phyloP scores from a whole-genome alignment of 2,797 vertebrate genomes.

The Mormyrops attenuatus region DNA sequence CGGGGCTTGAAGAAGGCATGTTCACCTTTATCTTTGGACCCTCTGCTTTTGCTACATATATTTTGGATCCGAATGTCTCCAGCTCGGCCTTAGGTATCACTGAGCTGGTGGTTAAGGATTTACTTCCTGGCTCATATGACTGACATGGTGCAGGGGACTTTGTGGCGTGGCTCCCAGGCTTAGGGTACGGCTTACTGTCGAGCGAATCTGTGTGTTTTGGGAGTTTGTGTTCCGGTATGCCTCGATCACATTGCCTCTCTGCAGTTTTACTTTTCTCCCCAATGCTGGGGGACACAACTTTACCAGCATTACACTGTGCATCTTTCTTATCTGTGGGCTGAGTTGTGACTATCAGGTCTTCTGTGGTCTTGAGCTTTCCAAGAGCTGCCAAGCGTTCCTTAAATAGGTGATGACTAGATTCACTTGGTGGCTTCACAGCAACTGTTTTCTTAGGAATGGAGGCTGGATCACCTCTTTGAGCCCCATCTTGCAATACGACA shows the following conservation, averaged over 20 bases:
- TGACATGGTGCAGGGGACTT: constrained; percentile 66
- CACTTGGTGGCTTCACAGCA: constrained; percentile 58
- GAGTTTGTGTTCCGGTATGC: constrained; percentile 56
- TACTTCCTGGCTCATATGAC: constrained; percentile 54
- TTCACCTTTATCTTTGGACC: constrained; percentile 68
- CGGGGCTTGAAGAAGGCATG: constrained; percentile 61
- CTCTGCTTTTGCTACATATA: constrained; percentile 65
- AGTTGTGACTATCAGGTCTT: constrained; percentile 51
- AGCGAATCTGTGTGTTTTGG: constrained; percentile 56
- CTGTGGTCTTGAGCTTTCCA: constrained; percentile 73
- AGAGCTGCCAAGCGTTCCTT: constrained; percentile 80
- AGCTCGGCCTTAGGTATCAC: constrained; percentile 64
- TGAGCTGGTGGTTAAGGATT: constrained; percentile 67
- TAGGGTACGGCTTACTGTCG: constrained; percentile 58
- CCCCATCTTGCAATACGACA: constrained; percentile 47
- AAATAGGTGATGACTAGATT: constrained; percentile 72
- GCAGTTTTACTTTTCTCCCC: constrained; percentile 54
- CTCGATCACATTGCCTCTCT: constrained; percentile 53
- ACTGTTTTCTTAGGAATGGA: constrained; percentile 69
- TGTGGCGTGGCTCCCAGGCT: constrained; percentile 56
- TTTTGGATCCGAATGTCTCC: constrained; percentile 55
- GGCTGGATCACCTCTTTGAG: constrained; percentile 57
- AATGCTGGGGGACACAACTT: constrained; percentile 11
- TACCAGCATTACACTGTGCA: constrained; percentile 30
- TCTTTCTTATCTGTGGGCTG: constrained; percentile 35